Conservation (phyloP, 2,797 vertebrate genomes). For the Huso huso region DNA sequence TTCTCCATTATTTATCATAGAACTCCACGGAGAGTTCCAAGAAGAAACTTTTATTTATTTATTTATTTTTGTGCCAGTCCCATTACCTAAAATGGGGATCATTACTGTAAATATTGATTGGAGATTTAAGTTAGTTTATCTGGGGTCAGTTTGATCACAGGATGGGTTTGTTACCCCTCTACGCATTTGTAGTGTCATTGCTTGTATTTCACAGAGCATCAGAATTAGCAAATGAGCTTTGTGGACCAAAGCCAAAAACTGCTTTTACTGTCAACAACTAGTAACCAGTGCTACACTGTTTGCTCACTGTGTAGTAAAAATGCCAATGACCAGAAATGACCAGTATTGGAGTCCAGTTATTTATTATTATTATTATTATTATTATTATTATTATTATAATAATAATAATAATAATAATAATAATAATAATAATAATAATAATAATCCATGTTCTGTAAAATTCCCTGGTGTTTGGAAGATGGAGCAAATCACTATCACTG, state of each 20-base stretch:
- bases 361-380: too few relatives aligned
- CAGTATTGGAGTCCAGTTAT: too few relatives aligned
- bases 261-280: not conserved
- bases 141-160: not conserved
- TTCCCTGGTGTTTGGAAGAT: too few relatives aligned
- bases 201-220: not conserved
- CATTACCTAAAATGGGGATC: slow-evolving; percentile 56
- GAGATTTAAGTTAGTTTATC: not conserved
- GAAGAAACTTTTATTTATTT: slow-evolving; percentile 30
- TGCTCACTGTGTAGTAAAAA: too few relatives aligned
- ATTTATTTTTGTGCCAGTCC: slow-evolving; percentile 20
- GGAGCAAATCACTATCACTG: too few relatives aligned
- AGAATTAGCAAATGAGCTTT: not conserved
- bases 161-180: not conserved
- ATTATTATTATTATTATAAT: too few relatives aligned
- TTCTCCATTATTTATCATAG: slow-evolving; percentile 38
- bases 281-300: too few relatives aligned
- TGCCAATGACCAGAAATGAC: too few relatives aligned
- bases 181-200: not conserved
- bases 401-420: too few relatives aligned
- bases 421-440: too few relatives aligned
- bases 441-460: too few relatives aligned
- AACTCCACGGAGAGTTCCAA: slow-evolving; percentile 27
- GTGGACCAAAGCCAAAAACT: not conserved
- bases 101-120: not conserved